Base-by-base conservation (phyloP, 2,797 vertebrate species). In the Chromobotia macracanthus region DNA sequence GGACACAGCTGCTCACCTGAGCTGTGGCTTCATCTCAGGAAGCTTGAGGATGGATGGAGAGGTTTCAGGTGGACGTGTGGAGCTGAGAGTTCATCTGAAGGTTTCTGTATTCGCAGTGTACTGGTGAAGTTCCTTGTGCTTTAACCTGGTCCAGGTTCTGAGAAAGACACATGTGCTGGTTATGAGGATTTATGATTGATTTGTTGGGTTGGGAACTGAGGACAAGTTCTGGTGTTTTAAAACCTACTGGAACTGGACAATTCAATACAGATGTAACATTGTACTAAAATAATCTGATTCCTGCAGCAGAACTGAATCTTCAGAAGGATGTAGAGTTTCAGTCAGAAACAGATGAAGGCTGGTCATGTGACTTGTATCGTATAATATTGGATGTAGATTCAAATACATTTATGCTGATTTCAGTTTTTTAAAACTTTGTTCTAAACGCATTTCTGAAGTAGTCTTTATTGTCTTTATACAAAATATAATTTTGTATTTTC, bases 291-390 rank as follows among this genome's bases (percentile, higher is more conserved):
- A 28, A n/a, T n/a, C n/a, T n/a, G n/a, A n/a, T n/a, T 28, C 4
- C 28, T 28, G 28, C 28, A 28, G 28, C 28, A 28, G 28, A 28
- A 28, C 28, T 4, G 28, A 28, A 28, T 28, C 2, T 28, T 2
- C 28, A 28, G 28, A 28, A 28, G 4, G 28, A 1, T 28, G 28
- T 28, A 28, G 28, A 28, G 28, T 28, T 28, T 28, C 28, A 28
- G 28, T 28, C 56, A 41, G 63, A 68, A 85, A 78, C 72, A 82
- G 61, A 67, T 82, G 68, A 51, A 28, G 46, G 63, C 23, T 64
- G 69, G 60, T 53, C 60, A 75, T 76, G 56, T n/a, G n/a, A n/a
- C n/a, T n/a, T n/a, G n/a, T n/a, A n/a, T n/a, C n/a, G n/a, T n/a
- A n/a, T n/a, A n/a, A n/a, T n/a, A n/a, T n/a, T n/a, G n/a, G n/a